Evolutionary conservation across 2,888 invertebrate species (phyloP).

Genomic region (Epinotia brunnichana): DNA sequence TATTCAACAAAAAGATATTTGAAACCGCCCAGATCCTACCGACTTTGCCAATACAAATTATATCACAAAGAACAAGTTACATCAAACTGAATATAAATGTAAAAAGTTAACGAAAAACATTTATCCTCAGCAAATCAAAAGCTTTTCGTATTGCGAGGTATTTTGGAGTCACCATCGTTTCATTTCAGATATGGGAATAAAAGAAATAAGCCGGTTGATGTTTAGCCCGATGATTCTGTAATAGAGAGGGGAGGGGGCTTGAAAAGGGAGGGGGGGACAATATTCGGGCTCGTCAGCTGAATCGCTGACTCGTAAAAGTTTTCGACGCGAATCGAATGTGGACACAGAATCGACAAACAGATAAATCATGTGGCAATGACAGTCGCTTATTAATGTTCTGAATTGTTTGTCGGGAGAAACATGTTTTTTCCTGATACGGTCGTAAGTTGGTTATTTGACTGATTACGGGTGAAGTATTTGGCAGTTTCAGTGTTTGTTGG

Average conservation of each 20-base stretch:
- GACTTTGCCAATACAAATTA: slow-evolving; percentile 18
- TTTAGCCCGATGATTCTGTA: slow-evolving; percentile 41
- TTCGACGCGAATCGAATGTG: slow-evolving; percentile 60
- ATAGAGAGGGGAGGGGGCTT: slow-evolving; percentile 18
- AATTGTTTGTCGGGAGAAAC: slow-evolving; percentile 18
- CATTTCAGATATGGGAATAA: slow-evolving; percentile 43
- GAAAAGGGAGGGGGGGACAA: slow-evolving; percentile 42
- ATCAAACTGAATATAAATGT: slow-evolving; percentile 25
- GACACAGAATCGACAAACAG: slow-evolving; percentile 21
- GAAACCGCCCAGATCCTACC: not conserved
- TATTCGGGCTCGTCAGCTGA: slow-evolving; percentile 57
- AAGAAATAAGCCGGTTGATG: slow-evolving; percentile 42
- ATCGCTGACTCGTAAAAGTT: slow-evolving; percentile 56
- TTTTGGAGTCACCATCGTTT: slow-evolving; percentile 24
- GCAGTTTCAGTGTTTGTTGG: not conserved
- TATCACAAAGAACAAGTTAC: slow-evolving; percentile 5
- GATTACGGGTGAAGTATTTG: slow-evolving; percentile 1
- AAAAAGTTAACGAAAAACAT: slow-evolving; percentile 16
- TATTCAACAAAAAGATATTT: not conserved
- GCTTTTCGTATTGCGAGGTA: slow-evolving; percentile 19
- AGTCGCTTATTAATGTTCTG: slow-evolving; percentile 24
- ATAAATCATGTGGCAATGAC: slow-evolving; percentile 28
- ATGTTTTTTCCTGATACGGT: slow-evolving; percentile 10
- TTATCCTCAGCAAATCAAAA: slow-evolving; percentile 7
- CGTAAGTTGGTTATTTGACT: slow-evolving; percentile 14